Conservation (phyloP, 2,888 invertebrate species). For the Latheticus oryzae region DNA sequence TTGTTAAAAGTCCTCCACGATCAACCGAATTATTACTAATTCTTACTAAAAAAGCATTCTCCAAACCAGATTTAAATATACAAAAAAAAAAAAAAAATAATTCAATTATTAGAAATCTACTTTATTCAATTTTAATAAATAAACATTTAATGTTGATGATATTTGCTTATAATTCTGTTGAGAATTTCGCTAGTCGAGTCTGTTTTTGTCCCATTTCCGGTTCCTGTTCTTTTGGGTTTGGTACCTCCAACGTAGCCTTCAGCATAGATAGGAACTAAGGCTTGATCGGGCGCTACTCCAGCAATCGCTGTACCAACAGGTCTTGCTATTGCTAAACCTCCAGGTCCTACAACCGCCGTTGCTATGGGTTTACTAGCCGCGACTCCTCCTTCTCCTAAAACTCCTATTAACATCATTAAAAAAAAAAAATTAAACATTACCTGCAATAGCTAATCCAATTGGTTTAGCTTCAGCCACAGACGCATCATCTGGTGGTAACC, state of each 20-base stretch:
- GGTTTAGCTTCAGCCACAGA: constrained; percentile 83
- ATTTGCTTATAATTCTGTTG: constrained; percentile 61
- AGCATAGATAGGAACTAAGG: constrained; percentile 60
- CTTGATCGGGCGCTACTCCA: constrained; percentile 71
- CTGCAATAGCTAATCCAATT: constrained; percentile 69
- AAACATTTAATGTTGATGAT: constrained; percentile 56
- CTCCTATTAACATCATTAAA: too few relatives aligned
- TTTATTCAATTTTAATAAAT: too few relatives aligned
- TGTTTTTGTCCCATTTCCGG: constrained; percentile 43
- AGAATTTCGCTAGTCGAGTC: constrained; percentile 56
- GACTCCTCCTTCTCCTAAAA: constrained; percentile 75
- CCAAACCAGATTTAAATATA: too few relatives aligned
- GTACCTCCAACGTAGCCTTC: constrained; percentile 50
- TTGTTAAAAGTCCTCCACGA: constrained; percentile 38
- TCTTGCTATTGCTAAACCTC: constrained; percentile 77
- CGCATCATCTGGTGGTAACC: constrained; percentile 70
- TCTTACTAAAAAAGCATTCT: too few relatives aligned
- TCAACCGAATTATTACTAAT: constrained; percentile 57
- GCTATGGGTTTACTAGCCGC: constrained; percentile 79
- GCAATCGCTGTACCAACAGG: constrained; percentile 82
- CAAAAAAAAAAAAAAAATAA: too few relatives aligned
- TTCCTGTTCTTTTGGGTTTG: constrained; percentile 44
- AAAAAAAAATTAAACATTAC: constrained; percentile 48
- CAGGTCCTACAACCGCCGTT: constrained; percentile 77
- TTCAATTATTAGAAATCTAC: too few relatives aligned